These are phyloP conservation scores for Grammomys dolichurus DNA, from an alignment of 2,113 vertebrate species.

Conservation along the genomic window DNA sequence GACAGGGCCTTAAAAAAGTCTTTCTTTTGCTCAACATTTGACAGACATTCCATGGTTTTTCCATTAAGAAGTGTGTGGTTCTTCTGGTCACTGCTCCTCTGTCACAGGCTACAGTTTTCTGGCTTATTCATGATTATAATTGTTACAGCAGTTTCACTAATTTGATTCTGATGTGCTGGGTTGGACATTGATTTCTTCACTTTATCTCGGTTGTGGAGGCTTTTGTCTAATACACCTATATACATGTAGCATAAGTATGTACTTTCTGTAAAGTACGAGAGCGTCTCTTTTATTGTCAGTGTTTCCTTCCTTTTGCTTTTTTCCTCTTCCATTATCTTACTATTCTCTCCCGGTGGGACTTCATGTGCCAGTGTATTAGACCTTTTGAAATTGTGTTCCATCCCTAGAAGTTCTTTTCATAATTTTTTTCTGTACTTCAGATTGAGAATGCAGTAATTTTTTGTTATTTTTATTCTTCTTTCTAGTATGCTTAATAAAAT, in stretches of 20 bases:
- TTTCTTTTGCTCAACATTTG: background rate
- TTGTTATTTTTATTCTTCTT: background rate
- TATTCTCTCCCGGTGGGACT: background rate
- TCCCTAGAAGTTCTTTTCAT: background rate
- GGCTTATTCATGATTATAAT: background rate
- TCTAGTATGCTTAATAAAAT: background rate
- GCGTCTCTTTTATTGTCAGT: background rate
- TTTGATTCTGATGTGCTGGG: background rate
- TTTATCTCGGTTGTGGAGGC: background rate
- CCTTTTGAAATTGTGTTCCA: constrained; percentile 14
- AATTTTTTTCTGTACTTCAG: background rate
- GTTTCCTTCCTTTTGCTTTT: background rate
- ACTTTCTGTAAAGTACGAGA: background rate
- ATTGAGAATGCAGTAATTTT: background rate
- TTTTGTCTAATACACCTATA: background rate
- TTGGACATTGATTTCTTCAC: background rate
- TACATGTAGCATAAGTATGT: background rate
- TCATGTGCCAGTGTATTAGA: background rate
- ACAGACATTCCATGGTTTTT: background rate
- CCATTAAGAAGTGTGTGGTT: background rate
- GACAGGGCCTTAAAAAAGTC: background rate
- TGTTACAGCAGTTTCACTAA: background rate
- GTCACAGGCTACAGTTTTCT: background rate
- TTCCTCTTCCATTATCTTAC: background rate
- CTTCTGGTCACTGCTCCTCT: background rate